Evolutionary conservation across 2,888 invertebrate species (phyloP).

Genomic region (Drosophila histrio): DNA sequence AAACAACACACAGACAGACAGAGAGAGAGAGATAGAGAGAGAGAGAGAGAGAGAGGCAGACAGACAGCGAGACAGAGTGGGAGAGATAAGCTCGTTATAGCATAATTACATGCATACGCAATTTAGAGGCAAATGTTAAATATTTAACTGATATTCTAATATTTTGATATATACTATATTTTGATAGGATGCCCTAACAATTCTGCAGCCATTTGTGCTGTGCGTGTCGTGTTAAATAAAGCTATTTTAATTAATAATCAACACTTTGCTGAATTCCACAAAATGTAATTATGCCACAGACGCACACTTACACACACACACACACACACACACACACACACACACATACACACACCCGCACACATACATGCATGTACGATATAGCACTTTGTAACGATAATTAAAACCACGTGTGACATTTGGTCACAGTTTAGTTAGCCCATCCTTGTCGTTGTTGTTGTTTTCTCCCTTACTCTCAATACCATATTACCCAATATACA

Average conservation of each 20-base stretch:
- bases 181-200: conserved; percentile 12
- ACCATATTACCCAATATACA: background rate
- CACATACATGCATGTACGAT: too few relatives aligned
- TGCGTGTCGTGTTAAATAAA: conserved; percentile 57
- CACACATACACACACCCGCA: background rate
- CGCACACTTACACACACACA: conserved; percentile 11
- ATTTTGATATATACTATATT: conserved; percentile 18
- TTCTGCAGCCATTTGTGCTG: conserved; percentile 16
- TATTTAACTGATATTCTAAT: conserved; percentile 63
- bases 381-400: conserved; percentile 57
- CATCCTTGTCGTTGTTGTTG: background rate
- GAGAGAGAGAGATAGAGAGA: conserved; percentile 13
- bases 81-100: conserved; percentile 47
- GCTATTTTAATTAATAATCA: conserved; percentile 79
- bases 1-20: conserved; percentile 15
- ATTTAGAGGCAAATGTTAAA: conserved; percentile 64
- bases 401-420: conserved; percentile 76
- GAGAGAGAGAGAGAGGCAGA: background rate
- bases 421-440: conserved; percentile 64
- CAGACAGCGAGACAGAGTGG: background rate
- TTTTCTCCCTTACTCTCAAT: background rate
- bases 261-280: conserved; percentile 75
- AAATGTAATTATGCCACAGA: conserved; percentile 68
- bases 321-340: background rate
- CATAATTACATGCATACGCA: conserved; percentile 60